phyloP scores from a whole-genome alignment of 2,888 invertebrate species.

The Phyllotreta striolata region DNA sequence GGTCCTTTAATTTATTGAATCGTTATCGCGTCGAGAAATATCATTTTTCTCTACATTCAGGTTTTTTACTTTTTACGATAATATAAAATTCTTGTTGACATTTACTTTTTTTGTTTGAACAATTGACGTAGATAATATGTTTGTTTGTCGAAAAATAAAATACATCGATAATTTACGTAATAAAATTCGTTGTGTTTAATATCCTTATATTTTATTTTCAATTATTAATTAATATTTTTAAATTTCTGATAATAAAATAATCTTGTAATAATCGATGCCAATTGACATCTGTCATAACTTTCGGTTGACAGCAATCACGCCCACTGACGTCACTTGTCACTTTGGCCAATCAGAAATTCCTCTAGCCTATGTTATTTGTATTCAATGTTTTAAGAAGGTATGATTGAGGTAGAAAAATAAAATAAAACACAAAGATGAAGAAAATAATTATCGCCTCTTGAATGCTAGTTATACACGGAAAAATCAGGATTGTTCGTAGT shows the following conservation, averaged over 20 bases:
- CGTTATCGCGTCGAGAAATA: slow-evolving; percentile 9
- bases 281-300: neutral
- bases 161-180: too few species aligned
- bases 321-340: slow-evolving; percentile 26
- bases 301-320: slow-evolving; percentile 18
- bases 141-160: too few species aligned
- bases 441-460: slow-evolving; percentile 8
- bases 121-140: too few species aligned
- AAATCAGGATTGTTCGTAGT: neutral
- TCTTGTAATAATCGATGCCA: too few species aligned
- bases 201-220: too few species aligned
- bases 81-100: too few species aligned
- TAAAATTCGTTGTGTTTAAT: too few species aligned
- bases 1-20: slow-evolving; percentile 22
- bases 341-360: slow-evolving; percentile 16
- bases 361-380: slow-evolving; percentile 23
- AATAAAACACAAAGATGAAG: slow-evolving; percentile 13
- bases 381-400: slow-evolving; percentile 29
- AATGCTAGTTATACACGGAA: neutral
- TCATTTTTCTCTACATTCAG: neutral
- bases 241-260: too few species aligned
- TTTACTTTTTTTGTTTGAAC: too few species aligned
- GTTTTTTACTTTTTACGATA: too few species aligned
- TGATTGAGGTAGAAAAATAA: slow-evolving; percentile 19
- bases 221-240: too few species aligned